phyloP scores from a whole-genome alignment of 2,797 vertebrate genomes.

The Knipowitschia caucasica region DNA sequence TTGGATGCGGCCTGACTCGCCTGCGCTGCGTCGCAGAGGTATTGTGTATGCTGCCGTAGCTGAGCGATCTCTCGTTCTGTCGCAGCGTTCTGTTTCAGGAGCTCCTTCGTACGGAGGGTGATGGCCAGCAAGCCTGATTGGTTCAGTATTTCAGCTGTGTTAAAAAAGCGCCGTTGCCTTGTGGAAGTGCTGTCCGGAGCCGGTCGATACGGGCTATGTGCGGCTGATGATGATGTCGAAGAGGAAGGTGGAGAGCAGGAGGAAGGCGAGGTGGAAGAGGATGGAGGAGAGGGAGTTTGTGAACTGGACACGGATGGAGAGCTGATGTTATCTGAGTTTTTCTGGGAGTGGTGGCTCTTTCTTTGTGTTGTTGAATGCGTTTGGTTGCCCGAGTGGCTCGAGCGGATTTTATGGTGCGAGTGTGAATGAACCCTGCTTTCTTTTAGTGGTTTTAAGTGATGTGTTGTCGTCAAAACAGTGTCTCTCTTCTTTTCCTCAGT shows the following conservation, averaged over 20 bases:
- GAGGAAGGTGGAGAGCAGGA: constrained; percentile 25
- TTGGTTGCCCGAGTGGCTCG: not conserved
- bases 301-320: constrained; percentile 60
- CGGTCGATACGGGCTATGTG: constrained; percentile 23
- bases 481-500: constrained; percentile 52
- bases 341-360: constrained; percentile 15
- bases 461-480: constrained; percentile 40
- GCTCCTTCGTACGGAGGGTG: constrained; percentile 67
- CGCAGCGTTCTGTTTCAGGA: constrained; percentile 56
- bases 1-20: constrained; percentile 9
- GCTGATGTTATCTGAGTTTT: constrained; percentile 20
- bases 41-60: constrained; percentile 60
- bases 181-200: constrained; percentile 17
- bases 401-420: constrained; percentile 10
- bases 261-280: constrained; percentile 15
- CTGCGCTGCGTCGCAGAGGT: constrained; percentile 57
- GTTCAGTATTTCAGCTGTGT: constrained; percentile 70
- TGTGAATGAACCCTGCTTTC: constrained; percentile 19
- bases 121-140: constrained; percentile 68
- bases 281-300: constrained; percentile 37
- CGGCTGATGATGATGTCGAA: constrained; percentile 24
- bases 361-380: constrained; percentile 14
- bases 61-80: constrained; percentile 64
- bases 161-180: constrained; percentile 61
- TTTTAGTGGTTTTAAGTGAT: constrained; percentile 24